These are phyloP conservation scores for Siniperca undulata DNA, from an alignment of 2,797 vertebrate genomes.

Conservation along the genomic window DNA sequence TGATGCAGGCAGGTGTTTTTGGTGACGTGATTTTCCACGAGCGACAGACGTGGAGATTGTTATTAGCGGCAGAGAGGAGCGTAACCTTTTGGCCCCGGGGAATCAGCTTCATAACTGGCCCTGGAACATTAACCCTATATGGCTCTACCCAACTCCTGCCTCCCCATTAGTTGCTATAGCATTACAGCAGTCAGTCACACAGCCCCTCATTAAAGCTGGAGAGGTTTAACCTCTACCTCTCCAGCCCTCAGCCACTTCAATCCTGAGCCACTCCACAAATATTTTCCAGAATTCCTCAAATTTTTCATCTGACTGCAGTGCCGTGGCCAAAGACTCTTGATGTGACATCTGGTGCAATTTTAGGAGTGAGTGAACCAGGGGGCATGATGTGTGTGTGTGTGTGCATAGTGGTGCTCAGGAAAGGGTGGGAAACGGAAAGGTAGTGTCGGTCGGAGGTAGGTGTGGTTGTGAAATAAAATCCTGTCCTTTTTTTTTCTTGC, in stretches of 20 bases:
- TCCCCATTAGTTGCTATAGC: constrained; percentile 54
- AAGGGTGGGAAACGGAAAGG: constrained; percentile 88
- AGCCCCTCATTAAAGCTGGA: constrained; percentile 72
- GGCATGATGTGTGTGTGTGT: constrained; percentile 54
- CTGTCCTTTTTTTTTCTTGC: constrained; percentile 62
- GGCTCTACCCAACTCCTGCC: constrained; percentile 30
- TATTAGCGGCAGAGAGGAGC: constrained; percentile 16
- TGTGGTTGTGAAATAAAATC: constrained; percentile 83
- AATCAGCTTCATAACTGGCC: constrained; percentile 40
- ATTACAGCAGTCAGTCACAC: constrained; percentile 65
- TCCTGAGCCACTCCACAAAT: constrained; percentile 80
- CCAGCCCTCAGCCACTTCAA: constrained; percentile 72
- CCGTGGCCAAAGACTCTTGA: constrained; percentile 73
- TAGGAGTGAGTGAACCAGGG: constrained; percentile 72
- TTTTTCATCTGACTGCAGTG: constrained; percentile 77
- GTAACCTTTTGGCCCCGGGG: constrained; percentile 38
- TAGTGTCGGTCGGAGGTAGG: constrained; percentile 79
- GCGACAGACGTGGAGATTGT: constrained; percentile 13
- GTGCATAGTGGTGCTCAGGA: constrained; percentile 77
- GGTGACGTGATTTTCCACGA: constrained; percentile 32
- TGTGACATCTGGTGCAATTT: constrained; percentile 85
- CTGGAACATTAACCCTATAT: constrained; percentile 54
- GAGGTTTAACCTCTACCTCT: constrained; percentile 79
- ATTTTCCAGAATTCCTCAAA: constrained; percentile 85
- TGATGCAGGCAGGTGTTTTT: constrained; percentile 45